Conservation (phyloP, 2,888 invertebrate species). For the Hirtodrosophila histrioides region DNA sequence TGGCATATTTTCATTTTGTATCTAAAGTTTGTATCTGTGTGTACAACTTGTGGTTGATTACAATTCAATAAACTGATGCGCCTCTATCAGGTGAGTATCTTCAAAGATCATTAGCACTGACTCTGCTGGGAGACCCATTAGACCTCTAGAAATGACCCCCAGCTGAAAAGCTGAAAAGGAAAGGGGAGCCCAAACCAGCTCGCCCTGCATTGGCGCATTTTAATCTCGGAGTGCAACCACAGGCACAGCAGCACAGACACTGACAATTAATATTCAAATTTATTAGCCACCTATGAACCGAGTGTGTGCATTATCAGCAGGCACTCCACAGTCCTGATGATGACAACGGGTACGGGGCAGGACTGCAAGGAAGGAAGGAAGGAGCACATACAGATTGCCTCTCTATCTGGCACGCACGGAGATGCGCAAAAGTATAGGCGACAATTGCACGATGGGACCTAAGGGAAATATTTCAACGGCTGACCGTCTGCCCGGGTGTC, state of each 20-base stretch:
- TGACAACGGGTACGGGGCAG: constrained; percentile 36
- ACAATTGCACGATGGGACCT: constrained; percentile 78
- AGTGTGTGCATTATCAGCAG: constrained; percentile 83
- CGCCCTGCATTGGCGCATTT: constrained; percentile 58
- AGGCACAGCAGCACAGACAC: constrained; percentile 59
- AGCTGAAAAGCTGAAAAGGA: background rate
- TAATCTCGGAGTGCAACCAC: constrained; percentile 62
- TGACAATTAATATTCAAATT: constrained; percentile 83
- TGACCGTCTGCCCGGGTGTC: no score
- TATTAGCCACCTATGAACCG: constrained; percentile 83
- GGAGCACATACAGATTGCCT: constrained; percentile 13
- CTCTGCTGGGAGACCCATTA: constrained; percentile 41
- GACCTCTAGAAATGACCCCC: constrained; percentile 6
- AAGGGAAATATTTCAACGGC: constrained; percentile 81
- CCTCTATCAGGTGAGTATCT: no score
- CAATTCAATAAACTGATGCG: no score
- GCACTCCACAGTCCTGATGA: constrained; percentile 48
- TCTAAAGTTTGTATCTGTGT: no score
- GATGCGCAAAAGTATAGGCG: constrained; percentile 67
- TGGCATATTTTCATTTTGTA: no score
- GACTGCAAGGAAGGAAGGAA: constrained; percentile 3
- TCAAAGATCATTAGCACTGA: no score
- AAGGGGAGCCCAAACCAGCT: background rate
- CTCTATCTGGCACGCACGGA: constrained; percentile 58
- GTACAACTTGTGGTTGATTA: no score